These are phyloP conservation scores for Drosophila littoralis DNA, from an alignment of 1,140 invertebrate genomes.

Conservation along the genomic window DNA sequence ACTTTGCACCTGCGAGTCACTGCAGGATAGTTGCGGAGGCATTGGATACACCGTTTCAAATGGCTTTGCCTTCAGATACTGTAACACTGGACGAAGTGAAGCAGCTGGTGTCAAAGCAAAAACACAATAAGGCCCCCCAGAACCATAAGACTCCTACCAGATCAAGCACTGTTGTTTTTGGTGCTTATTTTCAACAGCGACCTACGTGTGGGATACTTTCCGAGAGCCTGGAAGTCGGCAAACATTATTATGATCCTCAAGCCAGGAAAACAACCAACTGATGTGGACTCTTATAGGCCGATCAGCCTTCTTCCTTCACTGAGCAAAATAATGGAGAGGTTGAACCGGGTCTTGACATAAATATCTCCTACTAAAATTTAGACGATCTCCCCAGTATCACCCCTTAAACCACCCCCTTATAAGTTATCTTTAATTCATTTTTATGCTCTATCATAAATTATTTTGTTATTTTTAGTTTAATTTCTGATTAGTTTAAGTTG, in stretches of 20 bases:
- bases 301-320: too few species aligned
- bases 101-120: background rate
- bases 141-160: background rate
- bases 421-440: too few species aligned
- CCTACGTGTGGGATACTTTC: conserved; percentile 8
- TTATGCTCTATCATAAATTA: too few species aligned
- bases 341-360: too few species aligned
- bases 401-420: too few species aligned
- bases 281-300: conserved; percentile 10
- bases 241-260: conserved; percentile 16
- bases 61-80: background rate
- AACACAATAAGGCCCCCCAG: background rate
- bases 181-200: background rate
- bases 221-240: conserved; percentile 8
- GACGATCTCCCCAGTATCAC: too few species aligned
- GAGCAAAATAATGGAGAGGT: too few species aligned
- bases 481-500: too few species aligned
- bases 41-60: background rate
- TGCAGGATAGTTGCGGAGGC: background rate
- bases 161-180: background rate
- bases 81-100: background rate
- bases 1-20: background rate
- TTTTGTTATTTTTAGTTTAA: too few species aligned
- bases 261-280: conserved; percentile 2
- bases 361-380: too few species aligned